Evolutionary conservation across 2,888 invertebrate genomes (phyloP), one percentile per base, ranked within the genome.

Genomic region (Sinhomidia bicolor): DNA sequence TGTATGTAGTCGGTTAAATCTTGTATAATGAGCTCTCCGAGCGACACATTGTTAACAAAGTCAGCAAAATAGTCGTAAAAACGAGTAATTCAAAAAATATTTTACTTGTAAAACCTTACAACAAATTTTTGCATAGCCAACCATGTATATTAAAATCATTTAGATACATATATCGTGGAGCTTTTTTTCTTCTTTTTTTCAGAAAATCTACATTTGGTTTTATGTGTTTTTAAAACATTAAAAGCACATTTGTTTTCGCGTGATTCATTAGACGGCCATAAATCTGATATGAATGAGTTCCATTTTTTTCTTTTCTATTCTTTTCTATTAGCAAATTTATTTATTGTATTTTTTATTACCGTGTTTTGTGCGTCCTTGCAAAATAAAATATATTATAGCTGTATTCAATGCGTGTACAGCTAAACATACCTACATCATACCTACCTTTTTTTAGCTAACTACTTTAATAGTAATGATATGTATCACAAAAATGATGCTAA

Each of bases 221-320:
- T 76, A 29, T 54, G 14, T 7, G 51, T 76, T 65, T 76, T 76
- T 47, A 65, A 65, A 62, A 76, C 90, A 91, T 91, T 91, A 91
- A 91, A 91, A 91, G 88, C 89, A 81, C 90, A 91, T 91, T 91
- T 91, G 90, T 91, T 91, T 90, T 90, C 81, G 91, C 91, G 91
- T 91, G 91, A 91, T 91, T 91, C 91, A 91, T 91, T 91, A 89
- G 85, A 85, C 87, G 85, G 85, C 76, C 90, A 89, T 90, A 90
- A 91, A 90, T 79, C 83, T 71, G 76, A 78, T 88, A 86, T 88
- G 68, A 65, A 62, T 83, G 74, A 17, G 74, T 12, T 26, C 44
- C 51, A 76, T 54, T 51, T 74, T n/a, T 74, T 71, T 32, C 2
- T 17, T 17, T 44, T 17, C 12, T 29, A 51, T 54, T 51, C 76